Percentiles rank a stretch among this genome's conserved stretches.
phyloP scores from a whole-genome alignment of 2,888 invertebrate genomes.

The Sphaeridia pumilis region DNA sequence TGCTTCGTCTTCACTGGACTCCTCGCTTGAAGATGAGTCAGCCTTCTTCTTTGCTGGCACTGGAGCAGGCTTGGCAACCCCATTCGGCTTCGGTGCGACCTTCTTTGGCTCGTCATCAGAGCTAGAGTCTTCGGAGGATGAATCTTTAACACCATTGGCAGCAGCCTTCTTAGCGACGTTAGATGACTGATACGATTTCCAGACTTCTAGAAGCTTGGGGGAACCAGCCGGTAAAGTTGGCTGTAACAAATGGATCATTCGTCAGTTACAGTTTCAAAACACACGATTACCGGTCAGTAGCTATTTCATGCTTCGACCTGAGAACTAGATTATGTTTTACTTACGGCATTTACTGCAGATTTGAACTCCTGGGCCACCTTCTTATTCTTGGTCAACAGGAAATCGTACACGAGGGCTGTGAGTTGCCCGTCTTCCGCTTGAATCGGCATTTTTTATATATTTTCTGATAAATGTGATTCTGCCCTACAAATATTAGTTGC shows the following conservation, averaged over 20 bases:
- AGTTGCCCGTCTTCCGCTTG: too few relatives aligned
- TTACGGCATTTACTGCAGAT: slow-evolving; percentile 63
- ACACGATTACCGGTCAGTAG: slow-evolving; percentile 6
- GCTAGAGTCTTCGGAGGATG: slow-evolving; percentile 12
- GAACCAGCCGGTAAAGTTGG: slow-evolving; percentile 51
- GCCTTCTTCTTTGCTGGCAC: slow-evolving; percentile 21
- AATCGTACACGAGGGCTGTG: slow-evolving; percentile 53
- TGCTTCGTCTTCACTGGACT: slow-evolving; percentile 32
- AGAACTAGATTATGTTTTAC: slow-evolving; percentile 39
- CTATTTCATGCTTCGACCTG: slow-evolving; percentile 2
- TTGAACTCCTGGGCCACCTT: slow-evolving; percentile 56
- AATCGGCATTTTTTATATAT: slow-evolving; percentile 14
- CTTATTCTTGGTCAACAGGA: slow-evolving; percentile 52
- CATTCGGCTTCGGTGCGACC: slow-evolving; percentile 8
- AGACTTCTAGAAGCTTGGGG: slow-evolving; percentile 52
- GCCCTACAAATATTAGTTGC: too few relatives aligned
- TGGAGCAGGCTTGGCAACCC: slow-evolving; percentile 29
- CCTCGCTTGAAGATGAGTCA: slow-evolving; percentile 9
- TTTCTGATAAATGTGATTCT: slow-evolving; percentile 1
- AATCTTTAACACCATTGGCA: slow-evolving; percentile 12
- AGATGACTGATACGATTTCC: slow-evolving; percentile 45
- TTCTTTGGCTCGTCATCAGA: slow-evolving; percentile 4
- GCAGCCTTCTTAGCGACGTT: slow-evolving; percentile 27
- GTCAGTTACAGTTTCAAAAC: not conserved
- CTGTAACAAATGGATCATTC: slow-evolving; percentile 42